Evolutionary conservation across 2,113 vertebrate species (phyloP).

Genomic region (Plectropomus leopardus): DNA sequence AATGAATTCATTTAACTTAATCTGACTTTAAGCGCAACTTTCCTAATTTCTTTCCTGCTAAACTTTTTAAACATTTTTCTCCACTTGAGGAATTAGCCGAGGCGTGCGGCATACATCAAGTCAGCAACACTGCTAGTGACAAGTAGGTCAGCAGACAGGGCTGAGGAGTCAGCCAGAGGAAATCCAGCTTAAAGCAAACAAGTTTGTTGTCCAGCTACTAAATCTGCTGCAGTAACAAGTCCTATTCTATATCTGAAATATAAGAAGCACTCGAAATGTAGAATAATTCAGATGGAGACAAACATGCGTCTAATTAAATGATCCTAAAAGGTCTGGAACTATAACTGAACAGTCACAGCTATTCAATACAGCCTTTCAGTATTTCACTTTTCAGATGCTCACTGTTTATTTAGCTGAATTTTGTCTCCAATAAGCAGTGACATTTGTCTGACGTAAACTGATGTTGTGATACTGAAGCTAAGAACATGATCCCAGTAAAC

Average conservation of each 20-base stretch:
- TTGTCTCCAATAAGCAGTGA: no score
- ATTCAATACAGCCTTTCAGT: background rate
- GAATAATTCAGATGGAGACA: conserved; percentile 3
- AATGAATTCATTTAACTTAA: conserved; percentile 55
- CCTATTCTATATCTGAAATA: conserved; percentile 40
- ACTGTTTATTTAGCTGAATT: background rate
- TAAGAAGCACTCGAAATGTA: conserved; percentile 15
- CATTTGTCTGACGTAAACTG: no score
- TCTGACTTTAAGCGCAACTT: conserved; percentile 44
- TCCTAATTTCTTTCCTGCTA: conserved; percentile 12
- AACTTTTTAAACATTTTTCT: conserved; percentile 47
- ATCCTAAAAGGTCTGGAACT: background rate
- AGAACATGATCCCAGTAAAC: conserved; percentile 12
- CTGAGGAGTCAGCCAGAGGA: conserved; percentile 36
- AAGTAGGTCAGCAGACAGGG: conserved; percentile 72
- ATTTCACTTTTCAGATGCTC: background rate
- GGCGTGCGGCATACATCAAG: conserved; percentile 18
- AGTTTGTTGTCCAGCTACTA: conserved; percentile 50
- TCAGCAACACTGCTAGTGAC: conserved; percentile 45
- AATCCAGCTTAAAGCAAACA: conserved; percentile 72
- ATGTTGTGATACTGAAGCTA: background rate
- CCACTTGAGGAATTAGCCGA: conserved; percentile 40
- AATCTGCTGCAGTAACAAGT: conserved; percentile 39
- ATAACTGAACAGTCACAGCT: background rate
- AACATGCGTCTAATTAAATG: background rate